Percentiles rank a stretch among this genome's conserved stretches.
Conservation (phyloP, 1,140 invertebrate species). For the Drosophila ercepeae region DNA sequence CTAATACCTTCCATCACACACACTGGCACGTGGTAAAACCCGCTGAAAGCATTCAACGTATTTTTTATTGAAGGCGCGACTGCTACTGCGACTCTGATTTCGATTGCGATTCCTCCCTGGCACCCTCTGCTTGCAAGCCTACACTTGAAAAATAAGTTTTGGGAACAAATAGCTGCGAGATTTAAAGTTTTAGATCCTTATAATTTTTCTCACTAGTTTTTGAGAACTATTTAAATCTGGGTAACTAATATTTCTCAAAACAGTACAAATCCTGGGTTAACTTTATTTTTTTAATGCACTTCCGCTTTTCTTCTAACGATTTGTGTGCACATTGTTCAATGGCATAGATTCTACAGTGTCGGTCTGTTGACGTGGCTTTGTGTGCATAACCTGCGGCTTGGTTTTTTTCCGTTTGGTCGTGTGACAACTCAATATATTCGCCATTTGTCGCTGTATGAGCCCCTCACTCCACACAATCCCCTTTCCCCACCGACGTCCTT, state of each 20-base stretch:
- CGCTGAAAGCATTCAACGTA: conserved; percentile 43
- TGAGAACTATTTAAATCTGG: neutral
- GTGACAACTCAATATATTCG: conserved; percentile 83
- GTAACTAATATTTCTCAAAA: too few species aligned
- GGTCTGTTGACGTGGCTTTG: conserved; percentile 6
- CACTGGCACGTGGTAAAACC: conserved; percentile 26
- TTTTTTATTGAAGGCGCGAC: conserved; percentile 51
- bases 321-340: conserved; percentile 72
- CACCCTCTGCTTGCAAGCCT: neutral
- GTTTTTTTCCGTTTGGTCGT: conserved; percentile 46
- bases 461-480: conserved; percentile 30
- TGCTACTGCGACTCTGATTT: conserved; percentile 57
- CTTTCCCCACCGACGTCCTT: neutral
- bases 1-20: neutral
- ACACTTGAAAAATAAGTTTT: conserved; percentile 5
- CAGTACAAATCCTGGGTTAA: too few species aligned
- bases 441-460: conserved; percentile 75
- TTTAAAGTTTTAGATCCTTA: too few species aligned
- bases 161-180: too few species aligned
- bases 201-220: too few species aligned
- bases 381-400: conserved; percentile 41
- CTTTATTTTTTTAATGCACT: neutral
- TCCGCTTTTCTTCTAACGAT: conserved; percentile 12
- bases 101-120: conserved; percentile 43
- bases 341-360: conserved; percentile 39